Evolutionary conservation across 2,888 invertebrate species (phyloP), one percentile per base, ranked within the genome.

Genomic region (Micoletzkya japonica): DNA sequence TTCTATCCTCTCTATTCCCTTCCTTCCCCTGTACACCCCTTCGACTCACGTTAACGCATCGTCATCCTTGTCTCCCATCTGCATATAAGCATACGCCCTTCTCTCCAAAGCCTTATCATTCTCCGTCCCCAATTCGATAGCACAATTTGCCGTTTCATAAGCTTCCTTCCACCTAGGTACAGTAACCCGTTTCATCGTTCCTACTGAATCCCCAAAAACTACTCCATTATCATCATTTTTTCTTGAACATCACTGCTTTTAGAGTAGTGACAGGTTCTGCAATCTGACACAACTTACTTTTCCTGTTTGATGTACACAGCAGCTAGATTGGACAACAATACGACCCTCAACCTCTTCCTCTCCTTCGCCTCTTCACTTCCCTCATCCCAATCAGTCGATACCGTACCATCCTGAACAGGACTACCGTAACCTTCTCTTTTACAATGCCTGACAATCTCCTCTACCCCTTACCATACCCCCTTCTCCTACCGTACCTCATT

Each of bases 251-350:
- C 7, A 39, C 7, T 39, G 17, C 7, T 39, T 39, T 39, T 17
- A 7, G 17, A 17, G 24, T 64, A 30, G 28, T 24, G 30, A 71
- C 60, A 34, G 32, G 7, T 49, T 26, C 7, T 60, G 26, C 7
- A 34, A 34, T 10, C 17, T 56, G 26, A 28, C 59, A 14, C 34
- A 61, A 57, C 52, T 17, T 76, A 74, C 56, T 78, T 70, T 30
- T 72, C 71, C 44, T 70, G 67, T 63, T 79, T 82, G 56, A 80
- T 77, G 17, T 71, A 67, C 14, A 75, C 75, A 6, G 80, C 80
- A 7, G 80, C 72, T 30, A 78, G 64, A 67, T 82, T 82, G 28
- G 78, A 74, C 26, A 75, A 70, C 14, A 77, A 56, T 2, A 73
- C 58, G 0, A 75, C 69, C 28, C 63, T 30, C 32, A 50, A n/a